Evolutionary conservation across 2,113 vertebrate species (phyloP).

Genomic region (Isichthys henryi): DNA sequence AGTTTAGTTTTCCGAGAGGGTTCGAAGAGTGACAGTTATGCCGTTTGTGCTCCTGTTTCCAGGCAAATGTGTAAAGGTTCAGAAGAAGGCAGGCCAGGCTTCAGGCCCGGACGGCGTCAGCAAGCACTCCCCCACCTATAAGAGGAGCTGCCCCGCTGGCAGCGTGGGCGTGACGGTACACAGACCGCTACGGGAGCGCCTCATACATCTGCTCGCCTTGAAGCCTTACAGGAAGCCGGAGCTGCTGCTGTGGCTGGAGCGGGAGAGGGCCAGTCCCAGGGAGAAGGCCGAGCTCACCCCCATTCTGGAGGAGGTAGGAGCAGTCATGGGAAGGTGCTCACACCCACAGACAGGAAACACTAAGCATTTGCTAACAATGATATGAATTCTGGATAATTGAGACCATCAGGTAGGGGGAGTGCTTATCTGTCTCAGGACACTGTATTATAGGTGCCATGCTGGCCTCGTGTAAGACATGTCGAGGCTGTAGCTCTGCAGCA

Average conservation of each 20-base stretch:
- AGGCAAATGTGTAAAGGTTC: slow-evolving; percentile 62
- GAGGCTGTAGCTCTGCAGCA: not conserved
- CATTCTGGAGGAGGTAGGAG: slow-evolving; percentile 64
- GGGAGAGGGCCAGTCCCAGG: slow-evolving; percentile 49
- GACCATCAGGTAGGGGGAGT: not conserved
- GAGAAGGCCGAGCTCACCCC: slow-evolving; percentile 54
- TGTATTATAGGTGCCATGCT: not conserved
- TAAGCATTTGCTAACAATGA: not conserved
- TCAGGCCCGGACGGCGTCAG: slow-evolving; percentile 44
- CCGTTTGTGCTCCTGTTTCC: not conserved
- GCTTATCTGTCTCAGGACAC: not conserved
- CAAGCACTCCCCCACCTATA: slow-evolving; percentile 61
- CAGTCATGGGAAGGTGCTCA: slow-evolving; percentile 6
- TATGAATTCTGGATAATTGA: not conserved
- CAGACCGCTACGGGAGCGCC: slow-evolving; percentile 54
- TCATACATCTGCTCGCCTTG: slow-evolving; percentile 61
- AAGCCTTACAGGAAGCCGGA: slow-evolving; percentile 62
- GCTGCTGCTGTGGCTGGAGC: slow-evolving; percentile 59
- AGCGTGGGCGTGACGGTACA: slow-evolving; percentile 47
- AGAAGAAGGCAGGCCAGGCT: slow-evolving; percentile 47
- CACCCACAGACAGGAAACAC: not conserved
- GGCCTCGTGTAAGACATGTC: not conserved
- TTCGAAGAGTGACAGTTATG: not conserved
- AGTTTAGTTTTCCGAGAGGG: not conserved
- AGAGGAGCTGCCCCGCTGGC: slow-evolving; percentile 39